A percentile compares a stretch with the other conserved stretches of the same genome.
phyloP scores from a whole-genome alignment of 1,140 invertebrate genomes.

The Protaetia brevitarsis region DNA sequence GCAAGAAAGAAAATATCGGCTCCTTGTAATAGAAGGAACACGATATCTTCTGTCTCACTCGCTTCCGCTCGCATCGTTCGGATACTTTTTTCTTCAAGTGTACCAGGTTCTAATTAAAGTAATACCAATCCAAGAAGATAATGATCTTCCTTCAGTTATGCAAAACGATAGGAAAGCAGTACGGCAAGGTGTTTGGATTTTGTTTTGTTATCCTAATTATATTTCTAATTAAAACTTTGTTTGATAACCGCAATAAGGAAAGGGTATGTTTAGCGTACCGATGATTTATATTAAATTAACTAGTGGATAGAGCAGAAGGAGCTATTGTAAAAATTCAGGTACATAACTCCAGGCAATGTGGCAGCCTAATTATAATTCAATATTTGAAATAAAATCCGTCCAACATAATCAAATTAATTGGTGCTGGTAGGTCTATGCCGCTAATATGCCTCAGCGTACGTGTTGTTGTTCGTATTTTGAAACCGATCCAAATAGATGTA shows the following conservation, averaged over 20 bases:
- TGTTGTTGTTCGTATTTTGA: neutral
- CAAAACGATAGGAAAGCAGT: too few relatives aligned
- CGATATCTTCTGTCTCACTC: too few relatives aligned
- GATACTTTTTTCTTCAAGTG: too few relatives aligned
- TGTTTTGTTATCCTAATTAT: too few relatives aligned
- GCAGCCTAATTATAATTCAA: neutral
- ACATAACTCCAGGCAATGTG: neutral
- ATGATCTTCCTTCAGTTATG: too few relatives aligned
- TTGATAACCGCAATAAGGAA: neutral
- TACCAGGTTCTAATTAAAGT: too few relatives aligned
- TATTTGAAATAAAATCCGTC: conserved; percentile 7
- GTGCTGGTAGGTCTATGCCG: neutral
- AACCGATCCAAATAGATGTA: neutral
- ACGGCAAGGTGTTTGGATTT: too few relatives aligned
- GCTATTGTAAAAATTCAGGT: neutral
- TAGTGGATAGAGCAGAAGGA: neutral
- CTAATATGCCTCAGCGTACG: neutral
- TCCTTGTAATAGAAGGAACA: too few relatives aligned
- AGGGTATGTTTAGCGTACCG: neutral
- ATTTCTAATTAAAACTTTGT: neutral
- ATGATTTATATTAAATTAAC: neutral
- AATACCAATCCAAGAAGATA: too few relatives aligned
- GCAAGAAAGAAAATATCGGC: too few relatives aligned
- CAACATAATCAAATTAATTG: conserved; percentile 4
- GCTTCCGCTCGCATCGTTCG: too few relatives aligned